Evolutionary conservation across 2,113 vertebrate species (phyloP), one percentile per base, ranked within the genome.

Genomic region (Salvelinus sp.): DNA sequence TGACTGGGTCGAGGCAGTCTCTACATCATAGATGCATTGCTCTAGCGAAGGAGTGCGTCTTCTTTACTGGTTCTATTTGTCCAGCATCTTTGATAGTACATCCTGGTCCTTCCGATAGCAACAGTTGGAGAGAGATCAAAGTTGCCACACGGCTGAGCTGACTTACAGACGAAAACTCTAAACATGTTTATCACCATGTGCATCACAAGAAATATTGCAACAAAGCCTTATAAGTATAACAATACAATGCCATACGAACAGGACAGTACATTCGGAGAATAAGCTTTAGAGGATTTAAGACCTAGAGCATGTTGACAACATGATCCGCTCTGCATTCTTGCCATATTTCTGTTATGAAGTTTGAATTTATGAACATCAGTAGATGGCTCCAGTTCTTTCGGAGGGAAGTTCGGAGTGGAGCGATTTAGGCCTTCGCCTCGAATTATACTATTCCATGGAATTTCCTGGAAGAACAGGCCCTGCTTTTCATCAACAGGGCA

Each of bases 231-330:
- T 44, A 44, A 14, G 14, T 14, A 14, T 3, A 18, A 18, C 3
- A 54, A 54, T 0, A 54, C 50, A 3, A 23, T 1, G 7, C 3
- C 18, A 0, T 4, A 10, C 23, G 20, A 62, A 6, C 58, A 54
- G 18, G 18, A 60, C 18, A 60, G 4, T 22, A 23, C 20, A 62
- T 62, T 22, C 58, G 44, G 18, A 76, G 18, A 63, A 60, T 67
- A n/a, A 25, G 70, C 73, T 75, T 63, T 75, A 75, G 68, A 73
- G 72, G 74, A 69, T 69, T 58, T 69, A 68, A 62, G 38, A 82
- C 78, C 77, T 64, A 58, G 74, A 73, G 38, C 20, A 38, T 12
- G 38, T 44, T 44, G 38, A 75, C 78, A 67, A 60, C 57, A 16
- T 38, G 33, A 70, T 67, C 76, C 65, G 58, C 77, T 70, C 25